Base-by-base conservation (phyloP, 2,797 vertebrate genomes). In the Phylloscopus collybita region DNA sequence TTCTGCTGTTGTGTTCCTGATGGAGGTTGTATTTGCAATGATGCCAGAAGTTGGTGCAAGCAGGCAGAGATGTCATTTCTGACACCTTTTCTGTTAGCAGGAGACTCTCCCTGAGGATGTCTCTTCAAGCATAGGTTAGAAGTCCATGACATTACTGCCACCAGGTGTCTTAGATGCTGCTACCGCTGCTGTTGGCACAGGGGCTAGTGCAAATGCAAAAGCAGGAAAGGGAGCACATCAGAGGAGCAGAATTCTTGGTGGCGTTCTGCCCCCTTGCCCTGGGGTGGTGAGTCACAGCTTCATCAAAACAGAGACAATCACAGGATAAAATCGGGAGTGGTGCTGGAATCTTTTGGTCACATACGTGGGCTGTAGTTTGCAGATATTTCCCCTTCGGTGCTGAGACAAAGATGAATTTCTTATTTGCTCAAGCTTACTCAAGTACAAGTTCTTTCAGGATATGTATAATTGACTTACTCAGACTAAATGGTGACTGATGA, bases 151-250 rank as follows among this genome's bases (percentile, higher is more conserved):
- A 44, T 83, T 91, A 30, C 95, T 96, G 91, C 95, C 95, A 95
- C 91, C 95, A 93, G 93, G 85, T 96, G 96, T 95, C 85, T 83
- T 59, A 36, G 26, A 11, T 54, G 50, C 72, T 95, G 75, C 79
- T 85, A 86, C 49, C 92, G 16, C 91, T 87, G 0, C 80, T 81
- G 16, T 27, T 75, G 72, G 57, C 30, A 57, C 9, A 29, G 88
- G 65, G 89, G 54, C 53, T 62, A 1, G 64, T 86, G 65, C 19
- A 5, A 23, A 25, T 47, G 22, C 17, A 16, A 22, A 53, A 78
- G 79, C 80, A 69, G 82, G 50, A 38, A 80, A 74, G 53, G 4
- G 34, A 47, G 65, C 32, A 11, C 65, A 60, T 32, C 38, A 67
- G 64, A 64, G 50, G 42, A 78, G 20, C n/a, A 16, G 56, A 71